These are phyloP conservation scores for Ichneumoninae sp. DNA, from an alignment of 2,888 invertebrate species.

Conservation along the genomic window DNA sequence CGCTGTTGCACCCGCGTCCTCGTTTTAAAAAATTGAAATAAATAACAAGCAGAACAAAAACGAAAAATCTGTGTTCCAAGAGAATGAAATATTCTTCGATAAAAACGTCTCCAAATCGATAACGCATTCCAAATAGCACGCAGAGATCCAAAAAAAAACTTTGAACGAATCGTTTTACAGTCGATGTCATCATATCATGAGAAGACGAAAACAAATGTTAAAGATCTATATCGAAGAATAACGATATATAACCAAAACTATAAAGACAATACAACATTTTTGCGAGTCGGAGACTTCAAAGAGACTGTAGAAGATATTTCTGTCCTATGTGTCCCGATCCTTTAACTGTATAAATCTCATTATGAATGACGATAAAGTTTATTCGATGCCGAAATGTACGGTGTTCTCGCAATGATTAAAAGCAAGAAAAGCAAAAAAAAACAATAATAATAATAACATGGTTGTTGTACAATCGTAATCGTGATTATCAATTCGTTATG, in stretches of 20 bases:
- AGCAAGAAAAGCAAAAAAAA: constrained; percentile 10
- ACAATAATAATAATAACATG: constrained; percentile 51
- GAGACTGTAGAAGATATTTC: constrained; percentile 25
- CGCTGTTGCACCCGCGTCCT: neutral
- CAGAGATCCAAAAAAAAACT: neutral
- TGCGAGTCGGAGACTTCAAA: constrained; percentile 38
- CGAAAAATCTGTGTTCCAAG: constrained; percentile 32
- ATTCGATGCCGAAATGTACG: constrained; percentile 22
- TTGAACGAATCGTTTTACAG: constrained; percentile 14
- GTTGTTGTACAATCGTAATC: constrained; percentile 67
- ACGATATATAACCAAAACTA: neutral
- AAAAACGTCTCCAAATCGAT: neutral
- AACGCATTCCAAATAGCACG: neutral
- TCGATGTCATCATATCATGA: constrained; percentile 31
- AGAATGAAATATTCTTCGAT: constrained; percentile 31
- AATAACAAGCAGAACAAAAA: constrained; percentile 1
- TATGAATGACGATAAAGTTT: constrained; percentile 24
- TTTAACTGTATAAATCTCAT: constrained; percentile 38
- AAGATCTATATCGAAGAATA: neutral
- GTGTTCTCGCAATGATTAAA: neutral
- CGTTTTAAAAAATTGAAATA: constrained; percentile 1
- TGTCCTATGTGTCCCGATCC: constrained; percentile 27
- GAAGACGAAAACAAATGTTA: constrained; percentile 3
- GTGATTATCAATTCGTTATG: constrained; percentile 68
- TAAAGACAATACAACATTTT: constrained; percentile 53